Percentiles rank a stretch among this genome's conserved stretches.
These are phyloP conservation scores for Mesorhabditis sp. DNA, from an alignment of 2,888 invertebrate genomes.

Conservation along the genomic window DNA sequence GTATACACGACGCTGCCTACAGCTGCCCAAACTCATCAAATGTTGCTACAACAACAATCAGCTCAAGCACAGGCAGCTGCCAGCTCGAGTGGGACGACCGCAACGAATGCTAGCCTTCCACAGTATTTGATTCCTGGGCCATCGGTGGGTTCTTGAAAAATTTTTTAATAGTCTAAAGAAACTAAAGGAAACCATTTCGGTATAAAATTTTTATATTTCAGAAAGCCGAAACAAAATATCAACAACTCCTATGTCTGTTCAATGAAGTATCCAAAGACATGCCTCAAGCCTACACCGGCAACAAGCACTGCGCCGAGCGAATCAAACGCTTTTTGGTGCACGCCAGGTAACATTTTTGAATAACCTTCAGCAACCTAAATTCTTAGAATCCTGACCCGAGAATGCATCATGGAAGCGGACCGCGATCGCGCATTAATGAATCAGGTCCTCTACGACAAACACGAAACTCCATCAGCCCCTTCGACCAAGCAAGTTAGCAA, in stretches of 20 bases:
- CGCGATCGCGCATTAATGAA: not conserved
- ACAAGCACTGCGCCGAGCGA: not conserved
- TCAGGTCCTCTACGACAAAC: no score
- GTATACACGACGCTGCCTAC: no score
- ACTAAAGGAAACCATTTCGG: not conserved
- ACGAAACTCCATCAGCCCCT: no score
- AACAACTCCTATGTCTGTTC: not conserved
- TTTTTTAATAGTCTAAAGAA: not conserved
- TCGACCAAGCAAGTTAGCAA: no score
- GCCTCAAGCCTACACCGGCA: not conserved
- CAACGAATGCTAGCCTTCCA: not conserved
- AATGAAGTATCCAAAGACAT: not conserved
- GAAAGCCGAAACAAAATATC: not conserved
- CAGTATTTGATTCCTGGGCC: not conserved
- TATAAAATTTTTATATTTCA: not conserved
- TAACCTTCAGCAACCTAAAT: not conserved
- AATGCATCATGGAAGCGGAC: conserved; percentile 4
- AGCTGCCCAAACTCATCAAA: no score
- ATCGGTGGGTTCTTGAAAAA: not conserved
- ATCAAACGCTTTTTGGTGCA: not conserved
- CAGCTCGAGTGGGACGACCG: no score
- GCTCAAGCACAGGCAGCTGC: no score
- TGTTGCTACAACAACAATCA: no score
- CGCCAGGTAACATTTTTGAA: conserved; percentile 2
- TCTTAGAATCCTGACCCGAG: conserved; percentile 6